Conservation (phyloP, 2,113 vertebrate genomes). For the Hypocryptadius cinnamomeus region DNA sequence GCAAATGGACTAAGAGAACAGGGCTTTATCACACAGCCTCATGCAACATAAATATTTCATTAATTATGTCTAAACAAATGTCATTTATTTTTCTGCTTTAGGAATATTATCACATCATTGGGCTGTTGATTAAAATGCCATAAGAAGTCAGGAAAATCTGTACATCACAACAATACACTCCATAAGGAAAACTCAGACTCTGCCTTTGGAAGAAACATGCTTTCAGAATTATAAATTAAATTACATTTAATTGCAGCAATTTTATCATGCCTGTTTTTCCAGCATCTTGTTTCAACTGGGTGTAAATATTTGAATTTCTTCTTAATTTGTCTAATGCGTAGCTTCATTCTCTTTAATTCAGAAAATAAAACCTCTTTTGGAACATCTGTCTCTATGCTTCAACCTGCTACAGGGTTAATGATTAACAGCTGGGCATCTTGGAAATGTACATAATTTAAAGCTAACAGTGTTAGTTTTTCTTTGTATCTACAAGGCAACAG, state of each 20-base stretch:
- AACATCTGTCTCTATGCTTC: constrained; percentile 58
- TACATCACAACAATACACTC: constrained; percentile 46
- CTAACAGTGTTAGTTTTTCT: neutral
- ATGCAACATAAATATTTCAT: constrained; percentile 80
- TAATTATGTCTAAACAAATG: constrained; percentile 79
- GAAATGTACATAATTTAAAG: constrained; percentile 1
- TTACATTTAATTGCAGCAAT: constrained; percentile 51
- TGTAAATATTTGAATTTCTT: constrained; percentile 54
- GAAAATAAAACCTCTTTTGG: constrained; percentile 27
- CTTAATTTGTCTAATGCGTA: constrained; percentile 52
- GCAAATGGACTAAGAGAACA: constrained; percentile 72
- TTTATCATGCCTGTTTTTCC: constrained; percentile 21
- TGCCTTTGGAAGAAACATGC: neutral
- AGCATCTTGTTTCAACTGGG: constrained; percentile 41
- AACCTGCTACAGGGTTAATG: constrained; percentile 57
- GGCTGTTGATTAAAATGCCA: constrained; percentile 71
- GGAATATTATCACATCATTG: constrained; percentile 75
- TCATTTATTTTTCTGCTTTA: constrained; percentile 74
- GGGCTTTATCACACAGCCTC: constrained; percentile 75
- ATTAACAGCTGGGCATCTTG: constrained; percentile 49
- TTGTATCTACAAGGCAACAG: neutral
- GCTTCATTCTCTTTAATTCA: constrained; percentile 38
- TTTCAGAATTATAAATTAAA: constrained; percentile 28
- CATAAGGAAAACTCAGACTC: constrained; percentile 5
- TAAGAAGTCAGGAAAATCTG: constrained; percentile 62